phyloP scores from a whole-genome alignment of 2,888 invertebrate species.

The Cephus rjabovi region DNA sequence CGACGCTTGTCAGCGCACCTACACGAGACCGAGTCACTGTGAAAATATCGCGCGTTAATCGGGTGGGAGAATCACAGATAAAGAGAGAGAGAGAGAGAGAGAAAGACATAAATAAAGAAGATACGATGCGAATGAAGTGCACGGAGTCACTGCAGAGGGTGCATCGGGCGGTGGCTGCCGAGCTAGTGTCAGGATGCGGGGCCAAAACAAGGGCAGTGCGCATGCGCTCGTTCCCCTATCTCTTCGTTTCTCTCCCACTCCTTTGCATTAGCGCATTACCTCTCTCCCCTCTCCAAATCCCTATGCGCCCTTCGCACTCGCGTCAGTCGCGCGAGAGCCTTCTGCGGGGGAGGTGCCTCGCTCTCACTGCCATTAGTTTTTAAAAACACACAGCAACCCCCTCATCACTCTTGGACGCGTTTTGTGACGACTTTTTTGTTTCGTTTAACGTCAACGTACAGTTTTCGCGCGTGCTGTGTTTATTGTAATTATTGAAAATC shows the following conservation, averaged over 20 bases:
- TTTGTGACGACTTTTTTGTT: not conserved
- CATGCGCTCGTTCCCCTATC: slow-evolving; percentile 48
- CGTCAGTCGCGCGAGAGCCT: slow-evolving; percentile 66
- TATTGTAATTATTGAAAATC: not conserved
- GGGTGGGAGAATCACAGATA: slow-evolving; percentile 1
- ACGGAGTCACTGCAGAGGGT: slow-evolving; percentile 61
- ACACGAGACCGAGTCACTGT: not conserved
- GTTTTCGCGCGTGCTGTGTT: not conserved
- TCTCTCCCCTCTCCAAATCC: slow-evolving; percentile 30
- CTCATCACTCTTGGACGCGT: not conserved
- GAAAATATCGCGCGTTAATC: not conserved
- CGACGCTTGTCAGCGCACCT: not conserved
- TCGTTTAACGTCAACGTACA: not conserved
- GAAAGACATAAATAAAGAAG: slow-evolving; percentile 12
- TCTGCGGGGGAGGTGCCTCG: slow-evolving; percentile 61
- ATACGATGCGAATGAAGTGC: slow-evolving; percentile 62
- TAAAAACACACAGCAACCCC: not conserved
- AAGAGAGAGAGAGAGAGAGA: slow-evolving; percentile 2
- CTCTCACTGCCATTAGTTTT: slow-evolving; percentile 43
- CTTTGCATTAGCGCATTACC: slow-evolving; percentile 39
- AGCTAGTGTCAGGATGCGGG: slow-evolving; percentile 50
- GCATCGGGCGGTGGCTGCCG: slow-evolving; percentile 68
- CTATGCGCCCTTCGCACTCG: slow-evolving; percentile 44
- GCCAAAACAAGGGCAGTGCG: slow-evolving; percentile 59
- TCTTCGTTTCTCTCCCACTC: slow-evolving; percentile 27